phyloP scores from a whole-genome alignment of 2,797 vertebrate genomes.

The Eremophila alpestris region DNA sequence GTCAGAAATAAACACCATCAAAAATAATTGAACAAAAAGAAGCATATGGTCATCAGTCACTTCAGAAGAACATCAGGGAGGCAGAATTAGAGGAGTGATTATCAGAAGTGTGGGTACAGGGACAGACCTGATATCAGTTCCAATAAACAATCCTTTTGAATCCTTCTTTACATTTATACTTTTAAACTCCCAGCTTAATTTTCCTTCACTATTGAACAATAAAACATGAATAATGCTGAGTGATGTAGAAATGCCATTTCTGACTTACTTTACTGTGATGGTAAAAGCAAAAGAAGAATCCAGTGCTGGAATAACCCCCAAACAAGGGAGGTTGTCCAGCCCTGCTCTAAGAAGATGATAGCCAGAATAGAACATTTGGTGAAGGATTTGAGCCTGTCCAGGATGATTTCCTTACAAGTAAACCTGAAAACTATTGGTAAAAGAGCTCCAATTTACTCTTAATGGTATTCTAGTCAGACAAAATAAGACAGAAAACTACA shows the following conservation, averaged over 20 bases:
- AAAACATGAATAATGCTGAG: not conserved
- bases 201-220: not conserved
- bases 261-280: not conserved
- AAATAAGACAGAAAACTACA: not conserved
- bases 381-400: not conserved
- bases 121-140: not conserved
- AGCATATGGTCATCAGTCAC: not conserved
- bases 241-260: not conserved
- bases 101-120: not conserved
- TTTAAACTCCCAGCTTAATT: not conserved
- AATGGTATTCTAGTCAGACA: not conserved
- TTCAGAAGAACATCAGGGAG: not conserved
- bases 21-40: conserved; percentile 30
- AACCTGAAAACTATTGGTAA: not conserved
- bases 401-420: not conserved
- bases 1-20: conserved; percentile 52
- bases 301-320: not conserved
- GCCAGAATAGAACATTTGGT: not conserved
- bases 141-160: not conserved
- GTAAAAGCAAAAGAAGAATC: not conserved
- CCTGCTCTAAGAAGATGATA: not conserved
- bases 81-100: not conserved
- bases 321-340: not conserved
- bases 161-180: not conserved
- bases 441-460: not conserved